phyloP scores from a whole-genome alignment of 1,140 invertebrate species.

The Thaumetopoea pityocampa region DNA sequence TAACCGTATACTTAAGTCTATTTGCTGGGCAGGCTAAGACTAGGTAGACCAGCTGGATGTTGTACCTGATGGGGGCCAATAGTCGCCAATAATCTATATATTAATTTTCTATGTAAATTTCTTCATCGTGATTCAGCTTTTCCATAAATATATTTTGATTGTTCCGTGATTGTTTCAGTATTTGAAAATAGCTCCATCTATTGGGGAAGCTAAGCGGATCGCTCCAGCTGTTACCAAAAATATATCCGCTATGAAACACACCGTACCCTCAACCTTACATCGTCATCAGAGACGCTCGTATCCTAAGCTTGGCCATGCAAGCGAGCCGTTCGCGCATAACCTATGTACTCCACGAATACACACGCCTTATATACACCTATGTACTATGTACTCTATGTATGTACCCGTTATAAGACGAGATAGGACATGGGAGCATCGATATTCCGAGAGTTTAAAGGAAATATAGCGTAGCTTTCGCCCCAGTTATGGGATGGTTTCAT shows the following conservation, averaged over 20 bases:
- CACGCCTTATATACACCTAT: constrained; percentile 18
- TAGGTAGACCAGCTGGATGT: too few species aligned
- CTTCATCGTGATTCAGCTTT: too few species aligned
- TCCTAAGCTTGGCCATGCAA: constrained; percentile 43
- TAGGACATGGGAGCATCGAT: constrained; percentile 1
- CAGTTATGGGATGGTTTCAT: not conserved
- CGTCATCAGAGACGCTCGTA: constrained; percentile 50
- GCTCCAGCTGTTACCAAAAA: not conserved
- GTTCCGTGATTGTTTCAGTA: too few species aligned
- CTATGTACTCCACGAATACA: constrained; percentile 15
- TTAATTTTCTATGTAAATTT: too few species aligned
- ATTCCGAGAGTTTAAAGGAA: constrained; percentile 11
- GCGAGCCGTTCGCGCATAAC: constrained; percentile 31
- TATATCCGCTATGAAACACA: constrained; percentile 5
- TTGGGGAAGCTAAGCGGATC: not conserved
- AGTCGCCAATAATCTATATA: too few species aligned
- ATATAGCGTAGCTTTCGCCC: not conserved
- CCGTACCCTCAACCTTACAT: constrained; percentile 15
- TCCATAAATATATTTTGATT: too few species aligned
- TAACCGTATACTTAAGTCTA: too few species aligned
- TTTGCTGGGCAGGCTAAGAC: too few species aligned
- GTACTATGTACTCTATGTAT: too few species aligned
- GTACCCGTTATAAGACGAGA: constrained; percentile 8
- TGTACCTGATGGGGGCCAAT: too few species aligned
- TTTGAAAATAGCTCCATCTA: too few species aligned